Evolutionary conservation across 1,140 invertebrate species (phyloP).

Genomic region (Saccostrea cuccullata): DNA sequence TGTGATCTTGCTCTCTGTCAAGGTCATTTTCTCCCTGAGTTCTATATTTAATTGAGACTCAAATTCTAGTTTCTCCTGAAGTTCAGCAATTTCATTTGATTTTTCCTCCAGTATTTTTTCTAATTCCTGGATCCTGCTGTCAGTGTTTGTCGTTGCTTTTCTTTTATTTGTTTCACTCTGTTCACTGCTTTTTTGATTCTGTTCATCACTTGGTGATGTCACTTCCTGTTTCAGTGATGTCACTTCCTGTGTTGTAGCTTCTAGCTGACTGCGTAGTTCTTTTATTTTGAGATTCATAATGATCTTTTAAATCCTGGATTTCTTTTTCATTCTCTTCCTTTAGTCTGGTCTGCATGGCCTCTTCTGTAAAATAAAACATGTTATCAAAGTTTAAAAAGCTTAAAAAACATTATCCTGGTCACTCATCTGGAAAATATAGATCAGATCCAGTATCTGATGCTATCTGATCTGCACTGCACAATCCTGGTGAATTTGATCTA

Average conservation of each 20-base stretch:
- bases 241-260: constrained; percentile 33
- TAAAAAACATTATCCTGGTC: no score
- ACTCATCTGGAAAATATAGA: no score
- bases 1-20: constrained; percentile 21
- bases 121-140: constrained; percentile 49
- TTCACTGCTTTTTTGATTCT: constrained; percentile 34
- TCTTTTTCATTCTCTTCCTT: constrained; percentile 57
- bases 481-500: constrained; percentile 64
- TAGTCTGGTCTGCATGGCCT: constrained; percentile 46
- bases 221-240: constrained; percentile 50
- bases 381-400: no score
- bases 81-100: constrained; percentile 59
- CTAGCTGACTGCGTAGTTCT: constrained; percentile 57
- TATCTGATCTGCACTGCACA: constrained; percentile 65
- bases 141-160: neutral
- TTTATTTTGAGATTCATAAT: constrained; percentile 66
- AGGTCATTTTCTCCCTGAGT: constrained; percentile 33
- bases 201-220: constrained; percentile 60
- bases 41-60: constrained; percentile 36
- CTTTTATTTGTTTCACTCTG: constrained; percentile 9
- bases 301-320: constrained; percentile 59
- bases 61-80: constrained; percentile 33
- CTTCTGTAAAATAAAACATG: constrained; percentile 46
- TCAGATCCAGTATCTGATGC: no score
- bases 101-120: constrained; percentile 57